Evolutionary conservation across 2,113 vertebrate species (phyloP), one percentile per base, ranked within the genome.

Genomic region (Chaetodon trifascialis): DNA sequence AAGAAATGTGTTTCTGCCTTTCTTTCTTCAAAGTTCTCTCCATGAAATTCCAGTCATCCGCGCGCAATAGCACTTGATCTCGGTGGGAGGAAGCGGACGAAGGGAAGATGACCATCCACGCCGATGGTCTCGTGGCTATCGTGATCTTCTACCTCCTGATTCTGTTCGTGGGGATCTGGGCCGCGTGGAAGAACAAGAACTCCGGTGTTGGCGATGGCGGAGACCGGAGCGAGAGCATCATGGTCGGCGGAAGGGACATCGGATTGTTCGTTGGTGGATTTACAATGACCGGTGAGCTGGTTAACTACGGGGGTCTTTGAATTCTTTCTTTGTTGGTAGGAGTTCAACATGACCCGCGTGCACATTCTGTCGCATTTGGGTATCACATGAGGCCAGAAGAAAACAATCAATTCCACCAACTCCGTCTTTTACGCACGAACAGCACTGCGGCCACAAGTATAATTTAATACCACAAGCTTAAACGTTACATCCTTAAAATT

Each of bases 141-240:
- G 93, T 97, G 47, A 51, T 98, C 34, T 99, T 99, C 93, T 99
- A 99, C 83, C 70, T 98, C 86, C 91, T 97, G 58, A 99, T 99
- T 84, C 89, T 99, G 55, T 91, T 95, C 46, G 98, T 99, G 87
- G 98, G 98, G 30, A 99, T 99, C 90, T 99, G 98, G 98, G 98
- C 98, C 55, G 97, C 98, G 16, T 99, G 98, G 98, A 99, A 97
- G 93, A 99, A 97, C 89, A 99, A 99, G 89, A 97, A 96, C 89
- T 96, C 95, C 0, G 93, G 96, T 54, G 95, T 88, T 0, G 86
- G 89, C 4, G 59, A 55, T 0, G 87, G 90, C 4, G 55, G 51
- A 7, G 96, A 97, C 52, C 96, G 96, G 73, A 97, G 98, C 0
- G 98, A 99, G 93, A 96, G 95, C 62, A 99, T 99, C 79, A 99